These are phyloP conservation scores for Pycnomerus fuliginosus DNA, from an alignment of 2,888 invertebrate genomes.

Conservation along the genomic window DNA sequence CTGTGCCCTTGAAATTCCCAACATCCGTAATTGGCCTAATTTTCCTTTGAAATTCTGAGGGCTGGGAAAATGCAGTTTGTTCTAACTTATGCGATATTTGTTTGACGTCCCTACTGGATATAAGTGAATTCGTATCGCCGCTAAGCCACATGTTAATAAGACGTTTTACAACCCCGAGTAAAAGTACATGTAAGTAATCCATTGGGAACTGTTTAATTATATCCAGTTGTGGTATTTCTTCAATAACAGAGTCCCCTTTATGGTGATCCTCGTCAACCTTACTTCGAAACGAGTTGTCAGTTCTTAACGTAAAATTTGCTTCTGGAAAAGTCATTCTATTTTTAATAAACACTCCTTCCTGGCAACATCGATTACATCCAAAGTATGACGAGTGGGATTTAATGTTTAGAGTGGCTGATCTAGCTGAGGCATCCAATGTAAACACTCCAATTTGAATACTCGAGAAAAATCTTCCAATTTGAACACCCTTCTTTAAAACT, in stretches of 20 bases:
- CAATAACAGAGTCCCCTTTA: not conserved
- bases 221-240: not conserved
- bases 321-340: not conserved
- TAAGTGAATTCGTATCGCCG: not conserved
- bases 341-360: not conserved
- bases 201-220: not conserved
- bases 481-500: not conserved
- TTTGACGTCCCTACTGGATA: not conserved
- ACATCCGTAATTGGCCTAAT: not conserved
- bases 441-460: no score
- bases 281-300: not conserved
- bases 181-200: not conserved
- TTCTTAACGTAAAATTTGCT: not conserved
- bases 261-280: not conserved
- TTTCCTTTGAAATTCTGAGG: not conserved
- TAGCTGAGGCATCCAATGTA: not conserved
- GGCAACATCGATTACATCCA: not conserved
- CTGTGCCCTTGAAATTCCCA: not conserved
- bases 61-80: not conserved
- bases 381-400: not conserved
- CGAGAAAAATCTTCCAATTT: not conserved
- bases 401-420: not conserved
- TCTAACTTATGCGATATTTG: not conserved
- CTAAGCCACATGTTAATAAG: not conserved
- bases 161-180: not conserved